Evolutionary conservation across 2,113 vertebrate species (phyloP), one percentile per base, ranked within the genome.

Genomic region (Sporophila hypoxantha): DNA sequence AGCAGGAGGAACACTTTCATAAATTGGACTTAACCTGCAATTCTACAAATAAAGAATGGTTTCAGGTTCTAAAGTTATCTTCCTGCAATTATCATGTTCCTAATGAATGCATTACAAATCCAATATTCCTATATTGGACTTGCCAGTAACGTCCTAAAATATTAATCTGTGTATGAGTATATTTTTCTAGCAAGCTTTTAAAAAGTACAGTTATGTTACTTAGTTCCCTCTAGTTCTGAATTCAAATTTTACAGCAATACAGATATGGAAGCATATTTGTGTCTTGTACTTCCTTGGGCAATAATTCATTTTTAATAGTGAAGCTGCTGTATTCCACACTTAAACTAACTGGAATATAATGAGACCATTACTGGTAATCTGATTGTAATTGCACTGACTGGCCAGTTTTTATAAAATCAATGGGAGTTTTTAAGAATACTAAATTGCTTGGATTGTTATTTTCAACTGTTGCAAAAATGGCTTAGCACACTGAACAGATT

Each of bases 301-400:
- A 26, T 77, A 90, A 75, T 30, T 93, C 4, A 85, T 67, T 94
- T 90, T 69, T 75, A 91, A 82, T 56, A 86, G 16, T 53, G 57
- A 93, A 79, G 50, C 17, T 82, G 39, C 47, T 81, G 49, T 79
- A 86, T 77, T 85, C 53, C 59, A 79, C 60, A 67, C 34, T 76
- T 71, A 56, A 77, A 87, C 55, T 76, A 92, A 93, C 7, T 42
- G 74, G 77, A 94, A 89, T 85, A 85, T 65, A 91, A 82, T 50
- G 60, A 89, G 42, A 62, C 55, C 59, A 82, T 75, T 82, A 77
- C 49, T 85, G 42, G 36, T 50, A 83, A 69, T 89, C 49, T 78
- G 75, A 87, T 2, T 90, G 57, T n/a, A 89, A 87, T 65, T 73
- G 73, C 66, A 86, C 42, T 69, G 34, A 82, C 67, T 61, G 66